Base-by-base conservation (phyloP, 2,113 vertebrate genomes). In the Chaetodon auriga region DNA sequence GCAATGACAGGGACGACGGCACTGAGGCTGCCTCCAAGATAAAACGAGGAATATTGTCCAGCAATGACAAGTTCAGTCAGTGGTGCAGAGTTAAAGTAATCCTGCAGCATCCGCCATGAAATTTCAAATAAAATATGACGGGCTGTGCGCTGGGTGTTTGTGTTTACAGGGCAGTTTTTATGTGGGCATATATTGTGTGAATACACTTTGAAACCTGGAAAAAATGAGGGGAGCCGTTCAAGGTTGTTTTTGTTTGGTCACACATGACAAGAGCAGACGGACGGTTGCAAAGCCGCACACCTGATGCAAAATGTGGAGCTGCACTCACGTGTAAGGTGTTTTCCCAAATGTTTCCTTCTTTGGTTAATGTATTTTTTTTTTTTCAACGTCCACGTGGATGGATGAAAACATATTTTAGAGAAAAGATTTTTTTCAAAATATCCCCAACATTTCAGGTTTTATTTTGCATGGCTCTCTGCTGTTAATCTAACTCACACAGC, bases 181-280 rank as follows among this genome's bases (percentile, higher is more conserved):
- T 90, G 81, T 15, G 80, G 85, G 80, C 74, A 74, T 13, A 54
- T 85, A 75, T 90, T 76, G 73, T 79, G 35, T 78, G 75, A 73
- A 81, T 66, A 83, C 45, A 86, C 15, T 0, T 23, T 12, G n/a
- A 53, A 76, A 69, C 46, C 5, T 48, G 53, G 21, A 77, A 55
- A 77, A 55, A 60, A 66, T 16, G 76, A 46, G 60, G n/a, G 63
- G 54, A 75, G 65, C 35, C 66, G 83, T 87, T 90, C 49, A 30
- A 45, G 16, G 10, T 41, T 82, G 82, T 77, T 90, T 78, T 85
- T 89, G 84, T 90, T 89, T 80, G 23, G 80, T 86, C 79, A 86
- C 88, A 86, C 82, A 61, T 76, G 82, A 86, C 45, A 23, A 76
- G 53, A 23, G n/a, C 41, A 49, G 25, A 35, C 23, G 53, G 81